These are phyloP conservation scores for Tetragonisca angustula DNA, from an alignment of 2,888 invertebrate species.

Conservation along the genomic window DNA sequence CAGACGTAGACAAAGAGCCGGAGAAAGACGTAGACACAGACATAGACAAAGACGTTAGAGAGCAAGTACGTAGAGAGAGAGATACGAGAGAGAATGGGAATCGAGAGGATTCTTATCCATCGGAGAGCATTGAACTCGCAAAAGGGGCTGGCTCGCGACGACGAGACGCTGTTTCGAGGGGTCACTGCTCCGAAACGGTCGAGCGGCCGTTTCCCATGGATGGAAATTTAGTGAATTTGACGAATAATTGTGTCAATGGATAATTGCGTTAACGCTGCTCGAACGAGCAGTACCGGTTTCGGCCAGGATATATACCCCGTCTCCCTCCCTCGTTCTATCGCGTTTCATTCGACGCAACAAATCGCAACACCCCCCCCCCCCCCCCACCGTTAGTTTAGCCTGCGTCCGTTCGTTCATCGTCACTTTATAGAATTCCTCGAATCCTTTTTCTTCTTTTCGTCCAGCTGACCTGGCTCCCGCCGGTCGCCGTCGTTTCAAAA, in stretches of 20 bases:
- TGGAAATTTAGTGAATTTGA: conserved; percentile 67
- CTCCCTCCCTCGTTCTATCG: neutral
- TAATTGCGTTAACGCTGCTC: conserved; percentile 63
- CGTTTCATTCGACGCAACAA: conserved; percentile 47
- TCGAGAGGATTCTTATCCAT: conserved; percentile 48
- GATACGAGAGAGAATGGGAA: conserved; percentile 22
- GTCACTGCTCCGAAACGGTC: conserved; percentile 43
- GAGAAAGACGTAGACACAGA: neutral
- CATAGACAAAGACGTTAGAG: conserved; percentile 1
- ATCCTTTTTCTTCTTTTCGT: neutral
- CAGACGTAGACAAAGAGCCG: neutral
- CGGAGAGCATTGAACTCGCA: conserved; percentile 63
- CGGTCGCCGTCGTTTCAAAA: no score
- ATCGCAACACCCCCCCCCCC: conserved; percentile 27
- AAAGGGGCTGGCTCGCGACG: conserved; percentile 30
- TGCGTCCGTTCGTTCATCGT: conserved; percentile 16
- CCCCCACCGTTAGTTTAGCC: neutral
- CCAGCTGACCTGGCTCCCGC: neutral
- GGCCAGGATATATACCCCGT: neutral
- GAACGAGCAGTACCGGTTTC: conserved; percentile 42
- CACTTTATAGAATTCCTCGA: conserved; percentile 36
- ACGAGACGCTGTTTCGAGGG: conserved; percentile 29
- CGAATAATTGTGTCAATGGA: conserved; percentile 64
- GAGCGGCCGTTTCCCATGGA: conserved; percentile 56
- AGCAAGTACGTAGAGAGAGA: conserved; percentile 2